Evolutionary conservation across 1,140 invertebrate genomes (phyloP), one percentile per base, ranked within the genome.

Genomic region (Drepana arcuata): DNA sequence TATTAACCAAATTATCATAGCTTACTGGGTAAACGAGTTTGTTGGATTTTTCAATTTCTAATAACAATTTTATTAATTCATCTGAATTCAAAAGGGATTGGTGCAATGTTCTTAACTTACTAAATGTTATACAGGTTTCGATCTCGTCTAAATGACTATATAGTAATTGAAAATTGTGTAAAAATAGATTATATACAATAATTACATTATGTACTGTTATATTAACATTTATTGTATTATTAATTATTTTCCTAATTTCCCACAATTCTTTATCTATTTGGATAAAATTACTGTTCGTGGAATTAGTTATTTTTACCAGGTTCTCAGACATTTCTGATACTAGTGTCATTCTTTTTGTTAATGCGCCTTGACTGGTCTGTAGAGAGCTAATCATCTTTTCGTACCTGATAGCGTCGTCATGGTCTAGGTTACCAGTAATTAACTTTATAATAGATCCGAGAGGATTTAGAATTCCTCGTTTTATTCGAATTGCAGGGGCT

Each of bases 371-470:
- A 18, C 28, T 35, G 9, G 26, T 35, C 14, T 35, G 31, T 31
- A 46, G 10, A 16, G 31, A 21, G 7, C 10, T 18, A 31, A 34
- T 41, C 13, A 41, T 11, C 12, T 28, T 28, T 13, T 41, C 30
- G 30, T 34, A 41, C 14, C 13, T 28, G 2, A 41, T 15, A 25
- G 37, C 37, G 18, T 39, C 37, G 13, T 42, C 28, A 26, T 32
- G 21, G 10, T 35, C 34, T 9, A 36, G 27, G 27, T 42, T 42
- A 32, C 33, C 40, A 10, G 34, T 35, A 25, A 42, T 32, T 16
- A 23, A 11, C 9, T 39, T 39, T 12, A 41, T 2, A 9, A 31
- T 0, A 5, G 29, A 16, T 9, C 29, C 29, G 1, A 31, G 14
- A 31, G 29, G 35, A 7, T 38, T 38, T 14, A 38, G 18, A n/a